Evolutionary conservation across 2,888 invertebrate species (phyloP).

Genomic region (Drosophila cognata): DNA sequence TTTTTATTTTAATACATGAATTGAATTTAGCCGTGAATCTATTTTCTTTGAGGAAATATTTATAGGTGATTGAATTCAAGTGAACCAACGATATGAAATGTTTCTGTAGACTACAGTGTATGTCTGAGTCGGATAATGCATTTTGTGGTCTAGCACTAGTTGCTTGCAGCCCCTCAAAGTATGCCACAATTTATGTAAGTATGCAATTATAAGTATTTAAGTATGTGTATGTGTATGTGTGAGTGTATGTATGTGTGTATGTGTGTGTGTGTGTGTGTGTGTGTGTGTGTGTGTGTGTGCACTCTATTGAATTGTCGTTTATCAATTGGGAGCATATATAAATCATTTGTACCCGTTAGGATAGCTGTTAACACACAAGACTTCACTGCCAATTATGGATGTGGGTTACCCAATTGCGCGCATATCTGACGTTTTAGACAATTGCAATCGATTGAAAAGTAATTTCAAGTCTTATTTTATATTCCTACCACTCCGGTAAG

Average conservation of each 20-base stretch:
- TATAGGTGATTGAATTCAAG: neutral
- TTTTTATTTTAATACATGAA: neutral
- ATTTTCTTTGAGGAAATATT: neutral
- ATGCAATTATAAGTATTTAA: neutral
- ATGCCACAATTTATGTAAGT: conserved; percentile 38
- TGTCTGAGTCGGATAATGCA: neutral
- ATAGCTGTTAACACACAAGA: conserved; percentile 11
- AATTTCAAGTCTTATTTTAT: neutral
- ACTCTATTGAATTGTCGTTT: conserved; percentile 33
- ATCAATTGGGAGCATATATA: conserved; percentile 56
- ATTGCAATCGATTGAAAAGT: neutral
- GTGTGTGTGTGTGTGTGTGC: neutral
- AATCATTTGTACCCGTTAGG: conserved; percentile 29
- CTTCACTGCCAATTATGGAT: conserved; percentile 40
- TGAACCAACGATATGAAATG: neutral
- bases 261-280: neutral
- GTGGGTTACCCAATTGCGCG: conserved; percentile 35
- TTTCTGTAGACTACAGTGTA: neutral
- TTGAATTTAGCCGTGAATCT: neutral
- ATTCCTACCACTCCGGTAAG: neutral
- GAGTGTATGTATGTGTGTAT: neutral
- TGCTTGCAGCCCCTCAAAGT: conserved; percentile 42
- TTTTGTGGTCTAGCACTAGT: neutral
- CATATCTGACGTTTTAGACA: conserved; percentile 2
- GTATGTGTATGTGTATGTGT: neutral